phyloP scores from a whole-genome alignment of 2,113 vertebrate genomes.

The Pithys albifrons region DNA sequence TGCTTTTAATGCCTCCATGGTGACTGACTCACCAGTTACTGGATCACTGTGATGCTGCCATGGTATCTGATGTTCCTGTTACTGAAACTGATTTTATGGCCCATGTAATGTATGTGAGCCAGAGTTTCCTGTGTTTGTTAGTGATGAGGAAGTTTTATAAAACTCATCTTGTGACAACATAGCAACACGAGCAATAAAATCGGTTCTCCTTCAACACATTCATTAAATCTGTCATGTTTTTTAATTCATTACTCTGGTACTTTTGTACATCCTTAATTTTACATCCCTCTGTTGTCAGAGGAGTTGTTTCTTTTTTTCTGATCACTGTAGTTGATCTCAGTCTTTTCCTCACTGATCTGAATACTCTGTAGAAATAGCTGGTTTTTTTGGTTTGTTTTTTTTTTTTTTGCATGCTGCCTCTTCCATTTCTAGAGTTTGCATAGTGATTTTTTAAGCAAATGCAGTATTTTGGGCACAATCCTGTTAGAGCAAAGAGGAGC shows the following conservation, averaged over 20 bases:
- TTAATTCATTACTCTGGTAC: not conserved
- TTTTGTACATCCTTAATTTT: not conserved
- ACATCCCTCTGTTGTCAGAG: not conserved
- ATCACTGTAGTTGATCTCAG: not conserved
- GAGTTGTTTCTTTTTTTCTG: not conserved
- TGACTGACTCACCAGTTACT: not conserved
- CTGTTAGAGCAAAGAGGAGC: not conserved
- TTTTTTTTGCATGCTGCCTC: not conserved
- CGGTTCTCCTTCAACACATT: not conserved
- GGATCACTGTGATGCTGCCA: not conserved
- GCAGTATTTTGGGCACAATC: not conserved
- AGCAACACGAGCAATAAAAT: not conserved
- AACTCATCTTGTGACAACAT: not conserved
- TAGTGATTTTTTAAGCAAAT: not conserved
- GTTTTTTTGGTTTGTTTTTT: too few relatives aligned
- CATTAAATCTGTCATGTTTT: not conserved
- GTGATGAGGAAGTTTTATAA: not conserved
- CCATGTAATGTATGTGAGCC: not conserved
- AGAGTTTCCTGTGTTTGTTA: not conserved
- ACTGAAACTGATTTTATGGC: not conserved
- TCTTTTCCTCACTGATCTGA: not conserved
- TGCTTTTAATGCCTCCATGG: not conserved
- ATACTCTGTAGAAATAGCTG: not conserved
- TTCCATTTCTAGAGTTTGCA: not conserved
- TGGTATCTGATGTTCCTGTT: not conserved